Percentiles rank a stretch among this genome's conserved stretches.
phyloP scores from a whole-genome alignment of 2,797 vertebrate species.

The Onychomys torridus region DNA sequence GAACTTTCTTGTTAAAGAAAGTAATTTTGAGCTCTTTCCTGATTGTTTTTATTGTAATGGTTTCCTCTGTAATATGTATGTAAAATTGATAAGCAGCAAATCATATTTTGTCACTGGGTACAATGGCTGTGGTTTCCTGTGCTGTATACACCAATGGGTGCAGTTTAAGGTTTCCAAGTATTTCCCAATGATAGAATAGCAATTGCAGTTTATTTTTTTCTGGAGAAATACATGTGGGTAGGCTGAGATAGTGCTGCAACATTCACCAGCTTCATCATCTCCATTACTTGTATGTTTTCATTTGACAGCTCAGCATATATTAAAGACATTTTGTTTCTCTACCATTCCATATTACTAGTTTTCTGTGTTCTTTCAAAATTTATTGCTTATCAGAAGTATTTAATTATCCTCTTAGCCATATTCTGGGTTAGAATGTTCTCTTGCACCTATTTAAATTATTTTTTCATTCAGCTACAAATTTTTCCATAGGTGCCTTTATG shows the following conservation, averaged over 20 bases:
- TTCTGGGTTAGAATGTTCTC: background rate
- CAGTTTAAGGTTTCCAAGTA: background rate
- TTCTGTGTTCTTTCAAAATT: constrained; percentile 28
- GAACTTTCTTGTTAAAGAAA: background rate
- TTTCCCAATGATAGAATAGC: background rate
- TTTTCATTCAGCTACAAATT: background rate
- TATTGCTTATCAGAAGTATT: constrained; percentile 35
- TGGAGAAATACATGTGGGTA: background rate
- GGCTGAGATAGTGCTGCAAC: background rate
- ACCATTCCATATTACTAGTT: background rate
- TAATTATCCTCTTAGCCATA: constrained; percentile 28
- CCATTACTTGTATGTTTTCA: background rate
- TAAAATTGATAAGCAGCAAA: background rate
- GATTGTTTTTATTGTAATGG: background rate
- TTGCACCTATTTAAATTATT: background rate
- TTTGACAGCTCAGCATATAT: background rate
- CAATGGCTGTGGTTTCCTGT: background rate
- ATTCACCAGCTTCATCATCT: background rate
- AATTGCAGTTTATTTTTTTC: background rate
- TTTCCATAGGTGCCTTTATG: background rate
- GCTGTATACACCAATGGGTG: rapidly evolving
- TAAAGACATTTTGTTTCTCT: background rate
- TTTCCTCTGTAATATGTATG: background rate
- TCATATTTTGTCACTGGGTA: background rate
- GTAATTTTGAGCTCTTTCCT: background rate